Evolutionary conservation across 2,888 invertebrate species (phyloP), one percentile per base, ranked within the genome.

Genomic region (Pollenia angustigena): DNA sequence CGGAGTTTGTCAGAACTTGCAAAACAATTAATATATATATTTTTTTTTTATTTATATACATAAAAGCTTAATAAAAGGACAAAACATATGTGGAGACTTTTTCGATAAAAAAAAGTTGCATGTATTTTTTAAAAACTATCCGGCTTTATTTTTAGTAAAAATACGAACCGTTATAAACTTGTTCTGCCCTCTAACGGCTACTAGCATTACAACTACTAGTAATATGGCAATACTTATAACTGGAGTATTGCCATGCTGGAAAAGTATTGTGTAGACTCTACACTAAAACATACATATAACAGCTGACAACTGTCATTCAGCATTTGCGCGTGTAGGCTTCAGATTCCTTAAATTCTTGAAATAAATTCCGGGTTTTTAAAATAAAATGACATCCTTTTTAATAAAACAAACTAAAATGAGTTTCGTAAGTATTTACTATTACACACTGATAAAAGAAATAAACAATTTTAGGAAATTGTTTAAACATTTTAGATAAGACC

Each of bases 401-500:
- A 52, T 84, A 52, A 81, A 54, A 54, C 76, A 84, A 74, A 46
- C 46, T 16, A 72, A 71, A 74, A 10, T 74, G 0, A 66, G 12
- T 14, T 56, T 48, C 23, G 87, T 87, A 76, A 69, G 78, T 74
- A 14, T 58, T 12, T 9, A 56, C 1, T 56, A 32, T 32, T 32
- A 32, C 32, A 32, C 32, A 32, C 32, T 32, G 32, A 32, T 32
- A 32, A 32, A 6, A 6, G 6, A 0, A 32, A 1, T 0, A 32
- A 32, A 50, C 52, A 40, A 42, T 0, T 6, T 40, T 3, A 2
- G 2, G 62, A 48, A 32, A 56, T 10, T 14, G 12, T 58, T 4
- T 76, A 68, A 32, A n/a, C 6, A 64, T 54, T 80, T 50, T 44
- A 87, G 87, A 44, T 76, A 4, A 56, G 62, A 52, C 76, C 83